Conservation (phyloP, 2,888 invertebrate genomes). For the Melinopterus prodromus region DNA sequence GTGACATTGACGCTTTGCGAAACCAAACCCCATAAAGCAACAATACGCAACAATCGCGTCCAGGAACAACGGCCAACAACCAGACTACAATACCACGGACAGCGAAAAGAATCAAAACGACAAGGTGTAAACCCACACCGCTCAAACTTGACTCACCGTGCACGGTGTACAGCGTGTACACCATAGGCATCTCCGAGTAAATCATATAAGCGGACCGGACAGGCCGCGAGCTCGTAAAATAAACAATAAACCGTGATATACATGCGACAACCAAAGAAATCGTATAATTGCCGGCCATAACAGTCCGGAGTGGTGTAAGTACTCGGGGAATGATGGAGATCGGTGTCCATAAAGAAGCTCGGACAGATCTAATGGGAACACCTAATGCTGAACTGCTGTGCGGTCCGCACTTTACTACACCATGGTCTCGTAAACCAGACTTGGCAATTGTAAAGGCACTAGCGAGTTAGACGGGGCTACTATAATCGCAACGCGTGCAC, state of each 20-base stretch:
- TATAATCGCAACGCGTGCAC: slow-evolving; percentile 29
- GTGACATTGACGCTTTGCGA: too few relatives aligned
- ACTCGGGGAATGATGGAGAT: slow-evolving; percentile 45
- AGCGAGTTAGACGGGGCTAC: slow-evolving; percentile 19
- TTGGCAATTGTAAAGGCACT: slow-evolving; percentile 29
- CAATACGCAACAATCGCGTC: too few relatives aligned
- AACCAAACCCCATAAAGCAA: too few relatives aligned
- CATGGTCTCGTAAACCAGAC: slow-evolving; percentile 43
- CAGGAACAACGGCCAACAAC: too few relatives aligned
- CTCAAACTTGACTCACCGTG: not conserved
- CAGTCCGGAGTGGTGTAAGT: slow-evolving; percentile 47
- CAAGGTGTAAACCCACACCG: slow-evolving; percentile 9
- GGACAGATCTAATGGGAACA: slow-evolving; percentile 47
- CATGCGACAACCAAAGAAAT: slow-evolving; percentile 44
- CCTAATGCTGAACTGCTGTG: slow-evolving; percentile 46
- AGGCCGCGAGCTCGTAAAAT: slow-evolving; percentile 38
- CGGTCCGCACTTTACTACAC: slow-evolving; percentile 46
- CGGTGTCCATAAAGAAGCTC: slow-evolving; percentile 43
- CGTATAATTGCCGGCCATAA: slow-evolving; percentile 48
- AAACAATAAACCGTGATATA: slow-evolving; percentile 46
- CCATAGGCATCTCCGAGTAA: slow-evolving; percentile 5
- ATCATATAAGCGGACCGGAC: slow-evolving; percentile 16
- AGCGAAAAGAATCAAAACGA: slow-evolving; percentile 5
- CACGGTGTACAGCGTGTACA: not conserved
- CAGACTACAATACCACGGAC: too few relatives aligned